Percentiles rank a stretch among this genome's conserved stretches.
These are phyloP conservation scores for Circaetus cinerascens DNA, from an alignment of 2,113 vertebrate genomes.

Conservation along the genomic window DNA sequence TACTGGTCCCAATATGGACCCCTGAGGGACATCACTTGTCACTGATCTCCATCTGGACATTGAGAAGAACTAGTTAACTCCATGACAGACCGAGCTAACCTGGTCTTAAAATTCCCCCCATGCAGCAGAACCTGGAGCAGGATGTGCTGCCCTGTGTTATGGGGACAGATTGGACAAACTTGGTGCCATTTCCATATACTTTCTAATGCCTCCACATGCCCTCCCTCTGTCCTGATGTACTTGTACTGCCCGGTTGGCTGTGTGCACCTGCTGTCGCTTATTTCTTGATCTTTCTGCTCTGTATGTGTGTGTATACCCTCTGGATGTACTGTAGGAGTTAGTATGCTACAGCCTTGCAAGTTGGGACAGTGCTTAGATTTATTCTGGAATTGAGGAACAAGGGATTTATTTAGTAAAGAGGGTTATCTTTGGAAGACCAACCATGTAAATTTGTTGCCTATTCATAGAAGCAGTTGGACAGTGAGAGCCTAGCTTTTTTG, in stretches of 20 bases:
- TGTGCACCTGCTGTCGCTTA: background rate
- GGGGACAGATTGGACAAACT: background rate
- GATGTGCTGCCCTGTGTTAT: background rate
- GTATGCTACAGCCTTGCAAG: background rate
- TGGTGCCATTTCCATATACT: background rate
- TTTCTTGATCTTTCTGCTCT: background rate
- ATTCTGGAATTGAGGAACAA: background rate
- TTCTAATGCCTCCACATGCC: background rate
- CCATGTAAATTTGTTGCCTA: background rate
- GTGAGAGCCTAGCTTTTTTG: background rate
- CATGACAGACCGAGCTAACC: background rate
- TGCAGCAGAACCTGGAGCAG: background rate
- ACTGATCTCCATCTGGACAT: background rate
- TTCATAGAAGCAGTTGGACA: background rate
- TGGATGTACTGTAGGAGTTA: background rate
- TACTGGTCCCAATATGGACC: background rate
- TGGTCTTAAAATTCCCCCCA: background rate
- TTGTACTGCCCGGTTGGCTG: background rate
- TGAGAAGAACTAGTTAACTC: background rate
- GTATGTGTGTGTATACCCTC: fast-evolving
- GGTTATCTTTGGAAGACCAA: background rate
- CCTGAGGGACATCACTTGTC: background rate
- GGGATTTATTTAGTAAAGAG: background rate
- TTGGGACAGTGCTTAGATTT: background rate
- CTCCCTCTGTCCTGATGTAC: background rate